phyloP scores from a whole-genome alignment of 2,888 invertebrate genomes.

The Timema podura region DNA sequence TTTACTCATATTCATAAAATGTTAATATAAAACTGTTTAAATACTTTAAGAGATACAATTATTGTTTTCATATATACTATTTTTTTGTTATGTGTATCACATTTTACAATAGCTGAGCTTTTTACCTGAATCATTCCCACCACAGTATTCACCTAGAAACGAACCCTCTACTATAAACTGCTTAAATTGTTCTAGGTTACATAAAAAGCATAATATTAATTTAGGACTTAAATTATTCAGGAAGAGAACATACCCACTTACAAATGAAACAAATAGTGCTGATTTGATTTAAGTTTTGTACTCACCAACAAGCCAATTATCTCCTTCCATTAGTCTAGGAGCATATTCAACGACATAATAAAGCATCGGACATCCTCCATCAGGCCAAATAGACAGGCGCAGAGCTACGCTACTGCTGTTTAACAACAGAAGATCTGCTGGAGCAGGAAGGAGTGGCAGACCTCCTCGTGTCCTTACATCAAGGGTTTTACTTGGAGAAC shows the following conservation, averaged over 20 bases:
- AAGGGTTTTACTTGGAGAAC: conserved; percentile 37
- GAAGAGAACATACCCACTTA: neutral
- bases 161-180: neutral
- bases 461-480: conserved; percentile 37
- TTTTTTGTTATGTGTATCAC: no score
- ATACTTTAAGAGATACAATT: no score
- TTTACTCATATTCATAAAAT: no score
- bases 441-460: conserved; percentile 35
- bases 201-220: neutral
- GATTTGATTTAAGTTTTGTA: neutral
- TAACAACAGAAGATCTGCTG: conserved; percentile 35
- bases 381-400: conserved; percentile 37
- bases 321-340: conserved; percentile 31
- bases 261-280: neutral
- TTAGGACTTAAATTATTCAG: neutral
- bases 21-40: no score
- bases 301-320: conserved; percentile 32
- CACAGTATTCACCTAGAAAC: no score
- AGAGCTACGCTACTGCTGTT: conserved; percentile 38
- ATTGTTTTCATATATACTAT: no score
- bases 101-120: no score
- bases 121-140: no score
- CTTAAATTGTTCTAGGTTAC: neutral
- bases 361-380: conserved; percentile 38
- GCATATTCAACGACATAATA: conserved; percentile 39